Evolutionary conservation across 1,140 invertebrate species (phyloP).

Genomic region (Apis cerana): DNA sequence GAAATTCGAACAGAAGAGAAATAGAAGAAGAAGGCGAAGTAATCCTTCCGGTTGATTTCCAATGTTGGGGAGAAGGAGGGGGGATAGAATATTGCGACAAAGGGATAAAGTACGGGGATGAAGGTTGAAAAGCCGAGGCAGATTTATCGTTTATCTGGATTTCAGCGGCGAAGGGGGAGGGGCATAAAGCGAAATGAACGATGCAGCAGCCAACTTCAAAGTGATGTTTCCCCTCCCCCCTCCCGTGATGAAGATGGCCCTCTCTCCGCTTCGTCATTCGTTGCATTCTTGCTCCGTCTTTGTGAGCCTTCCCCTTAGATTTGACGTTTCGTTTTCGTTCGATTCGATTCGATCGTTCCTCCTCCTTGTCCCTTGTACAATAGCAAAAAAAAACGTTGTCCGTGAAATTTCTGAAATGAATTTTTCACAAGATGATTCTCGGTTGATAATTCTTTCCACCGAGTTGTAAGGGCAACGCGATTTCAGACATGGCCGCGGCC

Average conservation of each 20-base stretch:
- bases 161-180: neutral
- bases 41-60: constrained; percentile 21
- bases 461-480: constrained; percentile 2
- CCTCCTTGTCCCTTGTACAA: too few species aligned
- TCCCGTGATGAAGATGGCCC: neutral
- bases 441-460: neutral
- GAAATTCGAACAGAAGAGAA: neutral
- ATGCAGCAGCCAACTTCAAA: constrained; percentile 10
- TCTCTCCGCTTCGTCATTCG: neutral
- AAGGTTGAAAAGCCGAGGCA: neutral
- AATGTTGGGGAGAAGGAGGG: neutral
- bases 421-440: too few species aligned
- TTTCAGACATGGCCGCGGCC: neutral
- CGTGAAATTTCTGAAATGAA: neutral
- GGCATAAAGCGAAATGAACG: neutral
- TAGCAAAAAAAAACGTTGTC: neutral
- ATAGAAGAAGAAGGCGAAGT: neutral
- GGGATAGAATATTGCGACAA: constrained; percentile 17
- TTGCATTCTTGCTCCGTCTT: neutral
- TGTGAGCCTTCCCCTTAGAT: neutral
- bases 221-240: neutral
- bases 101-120: neutral
- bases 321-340: neutral
- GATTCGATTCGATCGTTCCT: neutral
- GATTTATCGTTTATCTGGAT: constrained; percentile 21